A percentile compares a stretch with the other conserved stretches of the same genome.
Conservation (phyloP, 2,888 invertebrate genomes). For the Drosophila robusta region DNA sequence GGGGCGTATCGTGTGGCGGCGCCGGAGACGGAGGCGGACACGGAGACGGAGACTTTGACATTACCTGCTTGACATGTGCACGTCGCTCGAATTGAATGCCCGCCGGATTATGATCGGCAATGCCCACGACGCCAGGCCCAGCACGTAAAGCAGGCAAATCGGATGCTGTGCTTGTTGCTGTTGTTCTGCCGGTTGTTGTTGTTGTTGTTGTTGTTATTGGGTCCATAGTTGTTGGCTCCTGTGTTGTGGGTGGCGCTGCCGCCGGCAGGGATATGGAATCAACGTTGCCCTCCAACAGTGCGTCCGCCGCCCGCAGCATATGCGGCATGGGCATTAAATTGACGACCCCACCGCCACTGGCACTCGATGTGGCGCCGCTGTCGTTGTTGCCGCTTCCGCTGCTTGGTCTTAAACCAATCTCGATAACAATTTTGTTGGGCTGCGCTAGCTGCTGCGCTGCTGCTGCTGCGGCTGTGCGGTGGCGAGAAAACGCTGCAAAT, state of each 20-base stretch:
- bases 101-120: constrained; percentile 82
- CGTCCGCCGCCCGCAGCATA: constrained; percentile 71
- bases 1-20: neutral
- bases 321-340: constrained; percentile 54
- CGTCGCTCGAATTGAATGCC: constrained; percentile 84
- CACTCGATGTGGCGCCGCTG: constrained; percentile 9
- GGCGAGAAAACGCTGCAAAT: constrained; percentile 72
- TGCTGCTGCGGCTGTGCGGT: constrained; percentile 23
- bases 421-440: constrained; percentile 83
- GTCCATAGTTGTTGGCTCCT: constrained; percentile 10
- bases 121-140: constrained; percentile 52
- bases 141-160: neutral
- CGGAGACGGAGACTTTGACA: constrained; percentile 8
- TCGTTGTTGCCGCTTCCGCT: constrained; percentile 12
- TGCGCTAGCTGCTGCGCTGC: constrained; percentile 20
- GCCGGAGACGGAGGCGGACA: constrained; percentile 4
- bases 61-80: constrained; percentile 85
- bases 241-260: constrained; percentile 39
- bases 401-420: constrained; percentile 69
- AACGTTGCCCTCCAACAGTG: constrained; percentile 81
- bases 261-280: constrained; percentile 84
- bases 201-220: constrained; percentile 16
- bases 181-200: too few relatives aligned
- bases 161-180: constrained; percentile 2
- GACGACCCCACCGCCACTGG: constrained; percentile 16